A percentile compares a stretch with the other conserved stretches of the same genome.
These are phyloP conservation scores for Muscicapa striata DNA, from an alignment of 2,797 vertebrate species.

Conservation along the genomic window DNA sequence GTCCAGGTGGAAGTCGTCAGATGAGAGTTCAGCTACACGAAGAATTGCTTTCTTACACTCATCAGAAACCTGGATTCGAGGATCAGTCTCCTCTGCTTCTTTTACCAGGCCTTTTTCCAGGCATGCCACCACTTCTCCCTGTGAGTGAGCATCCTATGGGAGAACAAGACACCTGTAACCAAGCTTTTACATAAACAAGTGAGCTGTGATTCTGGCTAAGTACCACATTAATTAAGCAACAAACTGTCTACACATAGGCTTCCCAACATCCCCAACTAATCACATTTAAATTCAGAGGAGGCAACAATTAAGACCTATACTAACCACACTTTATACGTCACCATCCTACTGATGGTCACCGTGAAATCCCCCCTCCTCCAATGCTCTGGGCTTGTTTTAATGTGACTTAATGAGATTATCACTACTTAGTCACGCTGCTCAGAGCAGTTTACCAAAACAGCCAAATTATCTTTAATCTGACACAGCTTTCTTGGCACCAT, in stretches of 20 bases:
- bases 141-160: slow-evolving; percentile 91
- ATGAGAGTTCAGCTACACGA: slow-evolving; percentile 94
- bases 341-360: neutral
- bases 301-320: neutral
- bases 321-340: neutral
- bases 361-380: neutral
- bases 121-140: slow-evolving; percentile 95
- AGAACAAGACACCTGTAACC: neutral
- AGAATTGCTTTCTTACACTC: slow-evolving; percentile 94
- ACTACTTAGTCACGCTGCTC: slow-evolving; percentile 46
- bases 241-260: neutral
- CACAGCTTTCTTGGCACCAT: neutral
- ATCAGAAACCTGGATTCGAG: slow-evolving; percentile 81
- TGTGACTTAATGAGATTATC: slow-evolving; percentile 52
- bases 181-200: neutral
- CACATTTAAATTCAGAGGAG: neutral
- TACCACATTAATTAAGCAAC: neutral
- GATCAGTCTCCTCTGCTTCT: slow-evolving; percentile 84
- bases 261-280: neutral
- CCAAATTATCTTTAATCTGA: slow-evolving; percentile 61
- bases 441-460: slow-evolving; percentile 49
- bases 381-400: slow-evolving; percentile 10
- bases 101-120: slow-evolving; percentile 92
- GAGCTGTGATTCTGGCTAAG: neutral
- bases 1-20: slow-evolving; percentile 95